Evolutionary conservation across 2,888 invertebrate genomes (phyloP), one percentile per base, ranked within the genome.

Genomic region (Notodromas monacha): DNA sequence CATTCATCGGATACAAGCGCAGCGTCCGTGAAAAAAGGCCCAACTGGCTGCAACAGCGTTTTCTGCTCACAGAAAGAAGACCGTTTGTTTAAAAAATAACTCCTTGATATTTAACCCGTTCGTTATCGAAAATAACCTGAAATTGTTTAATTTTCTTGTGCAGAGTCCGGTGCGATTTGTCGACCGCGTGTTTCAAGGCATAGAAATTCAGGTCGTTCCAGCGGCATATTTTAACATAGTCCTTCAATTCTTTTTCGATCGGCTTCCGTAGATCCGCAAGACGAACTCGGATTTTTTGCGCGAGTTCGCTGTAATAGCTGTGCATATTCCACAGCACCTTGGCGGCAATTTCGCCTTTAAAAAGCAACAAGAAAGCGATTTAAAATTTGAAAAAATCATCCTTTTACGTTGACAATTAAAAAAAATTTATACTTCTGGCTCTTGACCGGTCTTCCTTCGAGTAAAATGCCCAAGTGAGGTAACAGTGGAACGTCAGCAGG

Each of bases 141-240:
- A 68, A 89, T 42, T 77, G 68, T 42, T 69, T 70, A 15, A 76
- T 63, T 43, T 68, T 67, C 46, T 79, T 81, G 44, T 73, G 70
- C 6, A 89, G 52, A 12, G 66, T 70, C 36, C 68, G 65, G 45
- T 86, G 84, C 0, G 76, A 69, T 43, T 74, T 77, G 26, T 70
- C 67, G 1, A 81, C 66, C 1, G 77, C 69, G 38, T 72, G 69
- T 40, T 73, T 77, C 32, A 92, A 66, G 16, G 81, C 68, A 65
- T 77, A 86, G 46, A 84, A 81, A 42, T 72, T 89, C 10, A 77
- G 61, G 43, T 96, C 89, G 41, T 69, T 74, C 73, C 89, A 96
- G 26, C 76, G 61, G 30, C 73, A 73, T 32, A 96, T 86, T 49
- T 86, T 84, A 1, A 92, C 72, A 44, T 76, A 79, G 39, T 84